phyloP scores from a whole-genome alignment of 2,888 invertebrate species.

The Empis stercorea region DNA sequence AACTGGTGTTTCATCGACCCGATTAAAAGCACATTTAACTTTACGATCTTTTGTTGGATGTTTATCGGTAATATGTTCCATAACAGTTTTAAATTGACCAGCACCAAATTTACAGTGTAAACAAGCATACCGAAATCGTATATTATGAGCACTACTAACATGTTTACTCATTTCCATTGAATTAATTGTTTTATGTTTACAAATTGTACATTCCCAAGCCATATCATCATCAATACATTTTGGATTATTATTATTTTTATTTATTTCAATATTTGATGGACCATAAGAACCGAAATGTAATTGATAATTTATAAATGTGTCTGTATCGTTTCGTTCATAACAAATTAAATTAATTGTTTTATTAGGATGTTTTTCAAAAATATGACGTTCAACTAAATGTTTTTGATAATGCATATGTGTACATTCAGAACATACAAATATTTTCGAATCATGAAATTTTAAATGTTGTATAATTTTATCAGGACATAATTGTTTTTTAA shows the following conservation, averaged over 20 bases:
- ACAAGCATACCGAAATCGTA: slow-evolving; percentile 30
- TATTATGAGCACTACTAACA: slow-evolving; percentile 31
- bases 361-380: slow-evolving; percentile 46
- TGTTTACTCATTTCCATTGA: slow-evolving; percentile 33
- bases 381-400: slow-evolving; percentile 52
- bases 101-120: slow-evolving; percentile 1
- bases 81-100: slow-evolving; percentile 39
- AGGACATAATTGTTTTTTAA: slow-evolving; percentile 38
- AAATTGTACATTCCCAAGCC: slow-evolving; percentile 18
- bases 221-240: neutral
- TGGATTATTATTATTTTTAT: neutral
- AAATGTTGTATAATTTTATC: slow-evolving; percentile 58
- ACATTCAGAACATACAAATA: slow-evolving; percentile 63
- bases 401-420: slow-evolving; percentile 49
- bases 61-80: slow-evolving; percentile 47
- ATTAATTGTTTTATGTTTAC: slow-evolving; percentile 15
- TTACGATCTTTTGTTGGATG: slow-evolving; percentile 39
- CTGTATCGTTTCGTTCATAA: neutral
- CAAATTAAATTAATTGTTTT: slow-evolving; percentile 33
- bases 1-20: slow-evolving; percentile 20
- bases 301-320: neutral
- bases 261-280: neutral
- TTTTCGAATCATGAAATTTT: slow-evolving; percentile 56
- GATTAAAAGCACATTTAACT: slow-evolving; percentile 14
- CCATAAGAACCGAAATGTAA: neutral